Evolutionary conservation across 2,888 invertebrate genomes (phyloP).

Genomic region (Drosophila vallismaia): DNA sequence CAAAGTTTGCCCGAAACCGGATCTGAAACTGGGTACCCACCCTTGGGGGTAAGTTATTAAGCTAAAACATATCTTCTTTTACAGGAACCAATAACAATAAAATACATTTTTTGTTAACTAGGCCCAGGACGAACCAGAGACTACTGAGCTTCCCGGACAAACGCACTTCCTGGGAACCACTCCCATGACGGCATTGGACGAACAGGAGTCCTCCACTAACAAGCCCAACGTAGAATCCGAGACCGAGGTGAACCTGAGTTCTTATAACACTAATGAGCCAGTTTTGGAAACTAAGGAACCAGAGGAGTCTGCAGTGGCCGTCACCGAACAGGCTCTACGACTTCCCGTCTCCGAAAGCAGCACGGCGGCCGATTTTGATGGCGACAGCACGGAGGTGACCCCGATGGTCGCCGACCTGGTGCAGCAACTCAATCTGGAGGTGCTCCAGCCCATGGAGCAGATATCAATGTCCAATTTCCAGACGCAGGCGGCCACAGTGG

Average conservation of each 20-base stretch:
- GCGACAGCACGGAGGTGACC: conserved; percentile 56
- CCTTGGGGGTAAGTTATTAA: not conserved
- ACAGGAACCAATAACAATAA: no score
- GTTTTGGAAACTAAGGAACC: not conserved
- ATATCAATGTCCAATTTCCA: conserved; percentile 82
- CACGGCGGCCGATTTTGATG: conserved; percentile 45
- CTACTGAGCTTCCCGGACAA: conserved; percentile 55
- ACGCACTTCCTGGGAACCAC: conserved; percentile 65
- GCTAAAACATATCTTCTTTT: no score
- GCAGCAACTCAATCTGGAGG: conserved; percentile 71
- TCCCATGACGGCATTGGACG: conserved; percentile 50
- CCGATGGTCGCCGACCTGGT: conserved; percentile 73
- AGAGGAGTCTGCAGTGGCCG: conserved; percentile 15
- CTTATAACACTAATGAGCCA: conserved; percentile 4
- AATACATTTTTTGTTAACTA: not conserved
- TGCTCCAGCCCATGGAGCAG: conserved; percentile 71
- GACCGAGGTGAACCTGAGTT: not conserved
- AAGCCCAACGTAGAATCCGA: conserved; percentile 13
- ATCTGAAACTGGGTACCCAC: not conserved
- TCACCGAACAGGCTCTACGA: conserved; percentile 40
- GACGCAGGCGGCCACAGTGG: conserved; percentile 83
- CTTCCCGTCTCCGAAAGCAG: conserved; percentile 63
- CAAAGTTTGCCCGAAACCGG: not conserved
- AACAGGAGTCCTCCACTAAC: conserved; percentile 30
- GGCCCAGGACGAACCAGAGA: conserved; percentile 51